phyloP scores from a whole-genome alignment of 1,140 invertebrate species.

The Leptoteleia sp. region DNA sequence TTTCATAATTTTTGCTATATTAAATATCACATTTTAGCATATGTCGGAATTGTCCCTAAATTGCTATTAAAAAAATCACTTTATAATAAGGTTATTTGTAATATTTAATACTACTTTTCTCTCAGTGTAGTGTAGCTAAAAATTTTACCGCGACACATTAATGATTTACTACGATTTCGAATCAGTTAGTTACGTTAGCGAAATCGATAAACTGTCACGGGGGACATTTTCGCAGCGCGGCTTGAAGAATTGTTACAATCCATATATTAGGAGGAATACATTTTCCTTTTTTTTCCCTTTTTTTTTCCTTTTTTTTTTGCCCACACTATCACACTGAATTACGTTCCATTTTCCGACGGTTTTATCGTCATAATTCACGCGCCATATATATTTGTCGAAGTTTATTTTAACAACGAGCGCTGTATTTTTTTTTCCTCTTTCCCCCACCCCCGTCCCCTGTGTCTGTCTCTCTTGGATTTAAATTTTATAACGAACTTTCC shows the following conservation, averaged over 20 bases:
- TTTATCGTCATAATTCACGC: conserved; percentile 17
- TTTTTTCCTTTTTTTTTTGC: too few species aligned
- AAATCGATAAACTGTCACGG: conserved; percentile 37
- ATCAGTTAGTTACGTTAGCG: conserved; percentile 30
- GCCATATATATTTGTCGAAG: neutral
- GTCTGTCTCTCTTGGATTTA: too few species aligned
- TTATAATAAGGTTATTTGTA: too few species aligned
- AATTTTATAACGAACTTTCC: too few species aligned
- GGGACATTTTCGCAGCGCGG: conserved; percentile 8
- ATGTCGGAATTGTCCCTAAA: too few species aligned
- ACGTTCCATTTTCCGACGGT: conserved; percentile 8
- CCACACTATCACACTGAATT: conserved; percentile 10
- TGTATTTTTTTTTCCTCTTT: too few species aligned
- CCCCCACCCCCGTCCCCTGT: too few species aligned
- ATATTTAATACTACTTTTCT: too few species aligned
- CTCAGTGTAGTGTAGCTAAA: conserved; percentile 10
- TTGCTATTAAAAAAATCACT: too few species aligned
- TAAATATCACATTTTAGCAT: too few species aligned
- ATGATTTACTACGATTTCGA: conserved; percentile 29
- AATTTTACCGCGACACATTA: conserved; percentile 21
- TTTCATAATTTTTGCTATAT: too few species aligned
- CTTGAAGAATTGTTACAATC: conserved; percentile 34
- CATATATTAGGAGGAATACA: conserved; percentile 26
- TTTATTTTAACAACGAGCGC: conserved; percentile 14
- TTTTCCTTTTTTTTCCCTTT: too few species aligned